phyloP scores from a whole-genome alignment of 2,888 invertebrate species.

The Ormyrus thymus region DNA sequence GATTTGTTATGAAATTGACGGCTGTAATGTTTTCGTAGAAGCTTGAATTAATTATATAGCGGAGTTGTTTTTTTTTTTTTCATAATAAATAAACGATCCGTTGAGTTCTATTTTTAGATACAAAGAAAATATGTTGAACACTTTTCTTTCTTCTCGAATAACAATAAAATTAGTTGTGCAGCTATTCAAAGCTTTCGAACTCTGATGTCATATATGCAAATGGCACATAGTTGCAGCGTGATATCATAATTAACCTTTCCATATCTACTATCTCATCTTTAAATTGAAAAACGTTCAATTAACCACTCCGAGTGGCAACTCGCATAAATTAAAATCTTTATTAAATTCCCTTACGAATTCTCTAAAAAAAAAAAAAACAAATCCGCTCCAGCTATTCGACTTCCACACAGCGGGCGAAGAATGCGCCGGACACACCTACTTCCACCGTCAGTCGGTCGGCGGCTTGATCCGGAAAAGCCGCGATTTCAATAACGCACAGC shows the following conservation, averaged over 20 bases:
- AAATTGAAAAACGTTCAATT: too few relatives aligned
- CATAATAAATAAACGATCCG: too few relatives aligned
- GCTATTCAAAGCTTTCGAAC: not conserved
- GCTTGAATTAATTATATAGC: too few relatives aligned
- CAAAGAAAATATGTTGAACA: too few relatives aligned
- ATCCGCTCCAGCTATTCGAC: not conserved
- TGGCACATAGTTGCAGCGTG: not conserved
- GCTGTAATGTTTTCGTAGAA: too few relatives aligned
- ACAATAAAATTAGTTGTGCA: not conserved
- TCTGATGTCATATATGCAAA: constrained; percentile 19
- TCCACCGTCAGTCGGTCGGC: not conserved
- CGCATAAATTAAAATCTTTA: too few relatives aligned
- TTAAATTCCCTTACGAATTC: not conserved
- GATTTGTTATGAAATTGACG: not conserved
- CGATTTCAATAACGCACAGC: not conserved
- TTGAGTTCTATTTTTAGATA: too few relatives aligned
- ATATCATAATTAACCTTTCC: not conserved
- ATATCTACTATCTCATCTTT: too few relatives aligned
- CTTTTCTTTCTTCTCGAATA: too few relatives aligned
- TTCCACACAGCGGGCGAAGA: not conserved
- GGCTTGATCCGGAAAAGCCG: not conserved
- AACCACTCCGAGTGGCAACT: too few relatives aligned
- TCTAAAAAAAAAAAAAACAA: constrained; percentile 12
- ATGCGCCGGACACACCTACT: constrained; percentile 1
- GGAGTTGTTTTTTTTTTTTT: too few relatives aligned